A percentile compares a stretch with the other conserved stretches of the same genome.
These are phyloP conservation scores for Kradibia gibbosae DNA, from an alignment of 1,140 invertebrate species.

Conservation along the genomic window DNA sequence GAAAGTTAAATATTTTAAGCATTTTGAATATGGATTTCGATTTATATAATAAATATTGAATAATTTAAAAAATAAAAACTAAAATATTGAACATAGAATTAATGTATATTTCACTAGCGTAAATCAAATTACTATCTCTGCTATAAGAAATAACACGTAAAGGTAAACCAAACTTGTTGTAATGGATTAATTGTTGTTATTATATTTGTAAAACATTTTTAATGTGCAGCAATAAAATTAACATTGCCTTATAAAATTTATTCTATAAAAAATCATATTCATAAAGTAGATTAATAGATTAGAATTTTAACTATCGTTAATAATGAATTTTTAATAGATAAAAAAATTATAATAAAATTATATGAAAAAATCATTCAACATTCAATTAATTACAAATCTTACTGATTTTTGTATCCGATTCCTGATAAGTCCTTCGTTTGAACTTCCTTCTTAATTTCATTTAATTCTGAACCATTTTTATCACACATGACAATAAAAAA, in stretches of 20 bases:
- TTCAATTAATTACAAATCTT: background rate
- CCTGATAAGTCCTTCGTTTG: background rate
- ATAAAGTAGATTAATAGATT: background rate
- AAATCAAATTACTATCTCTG: background rate
- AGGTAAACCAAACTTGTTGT: too few relatives aligned
- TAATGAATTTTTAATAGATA: background rate
- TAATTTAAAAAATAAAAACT: background rate
- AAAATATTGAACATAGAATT: background rate
- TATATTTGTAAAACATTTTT: too few relatives aligned
- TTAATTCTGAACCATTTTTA: background rate
- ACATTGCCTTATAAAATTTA: too few relatives aligned
- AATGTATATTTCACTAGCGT: background rate
- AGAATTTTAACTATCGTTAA: background rate
- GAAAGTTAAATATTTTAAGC: background rate
- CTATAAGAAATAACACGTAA: background rate
- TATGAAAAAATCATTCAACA: background rate
- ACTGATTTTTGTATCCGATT: background rate
- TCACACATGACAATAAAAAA: conserved; percentile 8
- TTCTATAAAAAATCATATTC: background rate
- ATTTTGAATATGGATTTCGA: background rate
- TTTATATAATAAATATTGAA: background rate
- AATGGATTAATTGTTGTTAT: too few relatives aligned
- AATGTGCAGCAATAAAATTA: too few relatives aligned
- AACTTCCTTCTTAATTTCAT: conserved; percentile 22
- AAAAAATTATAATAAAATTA: background rate